These are phyloP conservation scores for Nowickia ferox DNA, from an alignment of 2,888 invertebrate genomes.

Conservation along the genomic window DNA sequence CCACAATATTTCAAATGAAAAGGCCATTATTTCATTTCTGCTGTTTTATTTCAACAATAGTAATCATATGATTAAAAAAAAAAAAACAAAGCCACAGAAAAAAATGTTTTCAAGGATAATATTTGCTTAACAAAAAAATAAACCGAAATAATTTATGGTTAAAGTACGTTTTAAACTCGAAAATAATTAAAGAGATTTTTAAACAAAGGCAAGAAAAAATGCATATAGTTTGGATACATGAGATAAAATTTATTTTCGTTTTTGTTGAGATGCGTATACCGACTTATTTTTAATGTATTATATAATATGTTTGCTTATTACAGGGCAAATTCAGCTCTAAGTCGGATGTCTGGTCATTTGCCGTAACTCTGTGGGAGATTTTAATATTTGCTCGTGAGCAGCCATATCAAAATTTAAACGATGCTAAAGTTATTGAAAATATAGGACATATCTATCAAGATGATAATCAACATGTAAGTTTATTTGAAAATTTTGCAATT, in stretches of 20 bases:
- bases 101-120: slow-evolving; percentile 60
- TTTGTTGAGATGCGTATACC: too few relatives aligned
- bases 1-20: slow-evolving; percentile 39
- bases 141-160: slow-evolving; percentile 25
- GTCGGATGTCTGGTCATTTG: slow-evolving; percentile 95
- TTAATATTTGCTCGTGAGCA: slow-evolving; percentile 92
- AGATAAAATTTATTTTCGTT: background rate
- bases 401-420: slow-evolving; percentile 90
- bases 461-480: slow-evolving; percentile 87
- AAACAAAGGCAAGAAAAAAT: too few relatives aligned
- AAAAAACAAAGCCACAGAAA: background rate
- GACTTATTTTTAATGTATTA: background rate
- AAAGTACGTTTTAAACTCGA: slow-evolving; percentile 39
- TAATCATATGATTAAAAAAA: slow-evolving; percentile 7
- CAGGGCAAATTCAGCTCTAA: slow-evolving; percentile 92
- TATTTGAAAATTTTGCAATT: background rate
- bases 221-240: too few relatives aligned
- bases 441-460: slow-evolving; percentile 91
- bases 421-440: slow-evolving; percentile 93
- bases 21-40: slow-evolving; percentile 55
- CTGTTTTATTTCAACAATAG: slow-evolving; percentile 31
- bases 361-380: slow-evolving; percentile 94
- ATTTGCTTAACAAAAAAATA: slow-evolving; percentile 28
- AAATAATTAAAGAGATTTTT: slow-evolving; percentile 14
- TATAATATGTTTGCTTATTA: slow-evolving; percentile 72